phyloP scores from a whole-genome alignment of 2,113 vertebrate species.

The Ploceus nigricollis region DNA sequence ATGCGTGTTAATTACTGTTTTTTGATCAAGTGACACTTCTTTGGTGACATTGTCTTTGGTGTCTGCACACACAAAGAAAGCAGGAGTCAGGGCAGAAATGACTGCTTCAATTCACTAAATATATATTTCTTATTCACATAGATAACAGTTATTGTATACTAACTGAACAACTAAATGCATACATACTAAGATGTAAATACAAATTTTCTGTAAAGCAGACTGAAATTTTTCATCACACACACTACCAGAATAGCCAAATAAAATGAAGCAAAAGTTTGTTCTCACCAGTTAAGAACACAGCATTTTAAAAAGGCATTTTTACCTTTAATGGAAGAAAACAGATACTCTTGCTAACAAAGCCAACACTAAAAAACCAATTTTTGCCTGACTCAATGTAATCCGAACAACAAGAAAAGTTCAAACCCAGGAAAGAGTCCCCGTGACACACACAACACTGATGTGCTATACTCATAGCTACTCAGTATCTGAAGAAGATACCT shows the following conservation, averaged over 20 bases:
- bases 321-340: not conserved
- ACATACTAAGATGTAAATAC: not conserved
- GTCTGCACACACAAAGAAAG: constrained; percentile 54
- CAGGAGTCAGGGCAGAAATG: constrained; percentile 71
- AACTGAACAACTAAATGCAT: not conserved
- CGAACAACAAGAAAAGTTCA: not conserved
- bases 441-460: not conserved
- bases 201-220: not conserved
- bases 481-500: not conserved
- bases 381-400: not conserved
- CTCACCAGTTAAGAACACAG: not conserved
- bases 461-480: not conserved
- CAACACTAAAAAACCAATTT: not conserved
- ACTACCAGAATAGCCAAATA: not conserved
- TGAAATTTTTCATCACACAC: not conserved
- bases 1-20: constrained; percentile 65
- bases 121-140: constrained; percentile 65
- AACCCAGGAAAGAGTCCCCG: not conserved
- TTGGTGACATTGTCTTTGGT: constrained; percentile 68
- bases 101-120: constrained; percentile 74
- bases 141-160: not conserved
- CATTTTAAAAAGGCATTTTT: not conserved
- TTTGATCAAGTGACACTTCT: constrained; percentile 71
- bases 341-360: not conserved
- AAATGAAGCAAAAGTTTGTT: not conserved